Conservation (phyloP, 1,140 invertebrate genomes). For the Mylabris phalerata region DNA sequence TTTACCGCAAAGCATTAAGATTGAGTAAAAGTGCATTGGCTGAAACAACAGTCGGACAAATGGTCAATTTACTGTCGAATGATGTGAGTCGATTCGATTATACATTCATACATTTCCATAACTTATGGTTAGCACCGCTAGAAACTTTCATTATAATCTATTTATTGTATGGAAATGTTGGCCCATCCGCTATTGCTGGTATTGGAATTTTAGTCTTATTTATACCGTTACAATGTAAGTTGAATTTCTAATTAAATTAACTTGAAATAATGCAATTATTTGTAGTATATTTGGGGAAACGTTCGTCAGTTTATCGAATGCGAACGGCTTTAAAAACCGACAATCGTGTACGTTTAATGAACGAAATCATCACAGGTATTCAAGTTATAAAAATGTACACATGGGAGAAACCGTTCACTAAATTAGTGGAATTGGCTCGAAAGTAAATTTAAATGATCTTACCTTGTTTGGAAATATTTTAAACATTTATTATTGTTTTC, state of each 20-base stretch:
- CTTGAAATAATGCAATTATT: slow-evolving; percentile 2
- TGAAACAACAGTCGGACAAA: slow-evolving; percentile 74
- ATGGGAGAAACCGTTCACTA: slow-evolving; percentile 63
- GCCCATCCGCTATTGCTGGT: slow-evolving; percentile 66
- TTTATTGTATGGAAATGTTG: slow-evolving; percentile 69
- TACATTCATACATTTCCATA: slow-evolving; percentile 57
- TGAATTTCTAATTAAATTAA: neutral
- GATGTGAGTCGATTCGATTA: slow-evolving; percentile 69
- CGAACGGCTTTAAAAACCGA: slow-evolving; percentile 67
- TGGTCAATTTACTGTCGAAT: slow-evolving; percentile 86
- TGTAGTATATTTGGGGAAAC: slow-evolving; percentile 61
- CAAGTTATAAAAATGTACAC: slow-evolving; percentile 80
- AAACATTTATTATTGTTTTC: slow-evolving; percentile 21
- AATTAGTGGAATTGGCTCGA: slow-evolving; percentile 22
- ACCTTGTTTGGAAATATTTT: slow-evolving; percentile 29
- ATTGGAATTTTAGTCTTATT: slow-evolving; percentile 71
- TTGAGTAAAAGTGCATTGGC: slow-evolving; percentile 47
- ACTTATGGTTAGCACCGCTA: slow-evolving; percentile 66
- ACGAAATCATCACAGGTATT: slow-evolving; percentile 69
- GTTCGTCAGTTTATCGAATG: slow-evolving; percentile 56
- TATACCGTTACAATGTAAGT: slow-evolving; percentile 73
- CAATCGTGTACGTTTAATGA: slow-evolving; percentile 76
- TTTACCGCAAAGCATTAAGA: slow-evolving; percentile 43
- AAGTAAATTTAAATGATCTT: slow-evolving; percentile 32
- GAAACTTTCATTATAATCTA: slow-evolving; percentile 68